Base-by-base conservation (phyloP, 2,888 invertebrate species). In the Drosophila sordidula region DNA sequence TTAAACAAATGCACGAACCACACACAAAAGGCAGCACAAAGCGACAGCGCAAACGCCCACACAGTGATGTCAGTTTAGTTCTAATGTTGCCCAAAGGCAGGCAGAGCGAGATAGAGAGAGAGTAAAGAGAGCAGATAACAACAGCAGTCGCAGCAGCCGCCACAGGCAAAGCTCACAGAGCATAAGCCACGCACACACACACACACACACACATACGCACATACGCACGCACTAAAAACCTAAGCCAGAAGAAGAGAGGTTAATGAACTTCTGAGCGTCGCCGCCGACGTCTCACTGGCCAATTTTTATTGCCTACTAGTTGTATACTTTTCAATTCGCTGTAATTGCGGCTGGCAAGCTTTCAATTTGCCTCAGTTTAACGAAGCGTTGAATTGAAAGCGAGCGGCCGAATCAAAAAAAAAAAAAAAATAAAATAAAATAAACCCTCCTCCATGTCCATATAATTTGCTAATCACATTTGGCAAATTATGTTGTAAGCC, bases 361-460 rank as follows among this genome's bases (percentile, higher is more conserved):
- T 83, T 83, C 89, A 85, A 85, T 89, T 85, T 87, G 78, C 69
- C 74, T 63, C 89, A 89, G 85, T 89, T 85, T 78, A 85, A 73
- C 85, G 89, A 85, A 85, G 85, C 85, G 85, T 85, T 85, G 85
- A 84, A 85, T 85, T 89, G 81, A 85, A 87, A 87, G 87, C 89
- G 73, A 83, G 63, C 78, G 61, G 66, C 25, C 41, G 16, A 22
- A 36, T 41, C 62, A 45, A 38, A 29, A 29, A 0, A 12, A 38
- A 29, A 29, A 0, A 12, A 18, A 34, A 49, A 18, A 29, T 32
- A 52, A 12, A 63, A 51, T 6, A 34, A 34, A n/a, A 29, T 29
- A 12, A 63, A 51, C 46, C 57, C 63, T 47, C 56, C 63, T 69
- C 26, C 58, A 65, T 81, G 66, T 65, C 52, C 69, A 74, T 87